Evolutionary conservation across 2,888 invertebrate species (phyloP).

Genomic region (Mylabris sibirica): DNA sequence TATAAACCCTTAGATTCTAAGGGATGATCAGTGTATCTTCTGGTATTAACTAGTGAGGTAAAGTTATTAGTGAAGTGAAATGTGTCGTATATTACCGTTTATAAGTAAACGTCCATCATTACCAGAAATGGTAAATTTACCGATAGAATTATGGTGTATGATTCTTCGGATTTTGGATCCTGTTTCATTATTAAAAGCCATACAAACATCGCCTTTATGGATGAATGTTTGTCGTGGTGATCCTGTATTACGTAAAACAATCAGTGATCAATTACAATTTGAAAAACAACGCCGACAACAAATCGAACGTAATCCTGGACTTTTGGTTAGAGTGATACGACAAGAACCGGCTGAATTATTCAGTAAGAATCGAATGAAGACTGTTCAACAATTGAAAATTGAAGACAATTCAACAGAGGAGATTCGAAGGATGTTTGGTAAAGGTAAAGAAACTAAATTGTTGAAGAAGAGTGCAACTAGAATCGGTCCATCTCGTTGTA

Average conservation of each 20-base stretch:
- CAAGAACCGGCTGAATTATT: not conserved
- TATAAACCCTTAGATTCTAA: not conserved
- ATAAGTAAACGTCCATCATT: not conserved
- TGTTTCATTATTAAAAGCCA: not conserved
- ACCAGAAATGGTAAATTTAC: not conserved
- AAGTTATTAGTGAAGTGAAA: not conserved
- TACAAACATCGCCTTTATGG: not conserved
- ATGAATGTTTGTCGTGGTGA: constrained; percentile 4
- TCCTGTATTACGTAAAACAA: not conserved
- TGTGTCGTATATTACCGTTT: not conserved
- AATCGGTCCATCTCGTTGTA: not conserved
- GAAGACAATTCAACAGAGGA: not conserved
- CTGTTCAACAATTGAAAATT: not conserved
- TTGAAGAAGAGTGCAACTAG: not conserved
- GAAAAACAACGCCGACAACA: not conserved
- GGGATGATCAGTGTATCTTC: not conserved
- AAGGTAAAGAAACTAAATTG: not conserved
- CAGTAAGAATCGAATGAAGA: not conserved
- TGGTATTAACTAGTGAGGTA: not conserved
- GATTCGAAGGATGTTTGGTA: not conserved
- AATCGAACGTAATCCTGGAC: not conserved
- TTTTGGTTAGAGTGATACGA: not conserved
- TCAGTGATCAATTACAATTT: not conserved
- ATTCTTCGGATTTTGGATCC: not conserved
- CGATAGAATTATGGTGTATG: not conserved